Conservation (phyloP, 2,888 invertebrate genomes). For the Blera fallax region DNA sequence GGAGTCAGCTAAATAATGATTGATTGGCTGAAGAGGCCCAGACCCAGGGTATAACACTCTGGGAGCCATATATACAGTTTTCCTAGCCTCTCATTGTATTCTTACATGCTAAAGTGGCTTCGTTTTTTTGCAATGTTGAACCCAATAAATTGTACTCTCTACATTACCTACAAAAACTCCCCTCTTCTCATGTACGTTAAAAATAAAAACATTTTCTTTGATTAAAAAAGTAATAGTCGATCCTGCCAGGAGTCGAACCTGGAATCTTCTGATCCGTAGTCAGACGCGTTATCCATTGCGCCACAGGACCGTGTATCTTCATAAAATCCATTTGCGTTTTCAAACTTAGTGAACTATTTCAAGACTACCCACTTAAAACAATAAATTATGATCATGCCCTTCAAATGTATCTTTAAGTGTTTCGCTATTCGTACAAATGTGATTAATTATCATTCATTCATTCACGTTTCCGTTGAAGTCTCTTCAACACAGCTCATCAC, state of each 20-base stretch:
- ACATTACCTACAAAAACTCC: no score
- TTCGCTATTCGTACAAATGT: not conserved
- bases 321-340: not conserved
- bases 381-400: not conserved
- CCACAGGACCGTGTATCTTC: constrained; percentile 79
- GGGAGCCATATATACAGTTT: no score
- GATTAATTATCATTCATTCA: not conserved
- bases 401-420: not conserved
- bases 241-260: constrained; percentile 83
- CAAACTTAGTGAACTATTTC: not conserved
- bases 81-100: no score
- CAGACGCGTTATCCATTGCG: constrained; percentile 83
- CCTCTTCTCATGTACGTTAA: no score
- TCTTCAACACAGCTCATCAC: not conserved
- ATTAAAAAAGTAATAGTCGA: constrained; percentile 73
- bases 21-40: no score
- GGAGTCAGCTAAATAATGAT: no score
- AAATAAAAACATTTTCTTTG: no score
- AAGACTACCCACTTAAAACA: not conserved
- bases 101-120: no score
- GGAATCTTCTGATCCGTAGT: constrained; percentile 83
- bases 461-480: not conserved
- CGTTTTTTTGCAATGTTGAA: no score
- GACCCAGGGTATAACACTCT: no score
- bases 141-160: no score